Evolutionary conservation across 2,797 vertebrate species (phyloP).

Genomic region (Sebastes oblongus): DNA sequence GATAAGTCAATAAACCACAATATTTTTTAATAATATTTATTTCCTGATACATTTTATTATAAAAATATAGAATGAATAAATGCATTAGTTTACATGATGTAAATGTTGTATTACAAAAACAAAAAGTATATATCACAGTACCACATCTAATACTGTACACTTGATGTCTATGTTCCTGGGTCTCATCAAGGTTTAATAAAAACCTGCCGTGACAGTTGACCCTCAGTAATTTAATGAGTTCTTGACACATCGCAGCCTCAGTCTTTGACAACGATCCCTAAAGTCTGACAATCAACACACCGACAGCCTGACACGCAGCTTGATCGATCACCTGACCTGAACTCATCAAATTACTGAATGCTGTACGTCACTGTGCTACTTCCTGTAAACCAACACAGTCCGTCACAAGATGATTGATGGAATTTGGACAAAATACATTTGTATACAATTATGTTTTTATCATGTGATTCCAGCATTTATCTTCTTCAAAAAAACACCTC

Average conservation of each 20-base stretch:
- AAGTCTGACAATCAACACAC: conserved; percentile 15
- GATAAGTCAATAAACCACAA: neutral
- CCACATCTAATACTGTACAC: neutral
- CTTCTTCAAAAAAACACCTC: too few relatives aligned
- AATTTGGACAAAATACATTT: neutral
- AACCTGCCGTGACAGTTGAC: neutral
- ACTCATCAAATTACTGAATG: neutral
- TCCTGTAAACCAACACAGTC: neutral
- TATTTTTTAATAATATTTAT: neutral
- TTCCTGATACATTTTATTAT: neutral
- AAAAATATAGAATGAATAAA: neutral
- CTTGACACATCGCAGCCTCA: neutral
- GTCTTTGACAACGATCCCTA: conserved; percentile 21
- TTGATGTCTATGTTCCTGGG: neutral
- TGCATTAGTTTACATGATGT: neutral
- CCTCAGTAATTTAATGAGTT: neutral
- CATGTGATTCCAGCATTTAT: neutral
- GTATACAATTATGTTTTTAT: neutral
- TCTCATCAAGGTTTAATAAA: conserved; percentile 27
- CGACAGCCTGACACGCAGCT: conserved; percentile 25
- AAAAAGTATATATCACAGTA: neutral
- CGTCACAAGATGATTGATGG: neutral
- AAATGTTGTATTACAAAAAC: neutral
- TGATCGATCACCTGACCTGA: neutral
- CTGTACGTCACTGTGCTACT: neutral